phyloP scores from a whole-genome alignment of 1,140 invertebrate species.

The Orussus abietinus region DNA sequence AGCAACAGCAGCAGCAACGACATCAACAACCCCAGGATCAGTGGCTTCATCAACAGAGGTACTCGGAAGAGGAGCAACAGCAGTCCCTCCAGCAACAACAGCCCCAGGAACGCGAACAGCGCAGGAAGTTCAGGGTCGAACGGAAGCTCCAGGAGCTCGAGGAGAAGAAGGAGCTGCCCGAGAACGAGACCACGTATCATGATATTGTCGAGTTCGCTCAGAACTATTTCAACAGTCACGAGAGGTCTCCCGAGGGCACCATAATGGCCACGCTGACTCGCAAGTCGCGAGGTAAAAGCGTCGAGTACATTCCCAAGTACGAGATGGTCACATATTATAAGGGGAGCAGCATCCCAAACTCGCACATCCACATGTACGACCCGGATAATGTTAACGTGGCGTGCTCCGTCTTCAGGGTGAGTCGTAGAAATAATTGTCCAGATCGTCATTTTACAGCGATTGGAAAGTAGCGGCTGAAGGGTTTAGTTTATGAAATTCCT shows the following conservation, averaged over 20 bases:
- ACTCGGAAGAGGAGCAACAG: conserved; percentile 18
- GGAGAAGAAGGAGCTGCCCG: conserved; percentile 56
- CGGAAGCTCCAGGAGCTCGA: conserved; percentile 78
- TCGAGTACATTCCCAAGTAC: conserved; percentile 80
- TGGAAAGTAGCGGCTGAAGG: too few relatives aligned
- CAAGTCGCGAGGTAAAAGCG: conserved; percentile 67
- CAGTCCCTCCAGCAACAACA: conserved; percentile 31
- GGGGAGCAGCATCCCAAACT: conserved; percentile 83
- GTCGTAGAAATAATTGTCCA: too few relatives aligned
- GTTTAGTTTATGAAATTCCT: too few relatives aligned
- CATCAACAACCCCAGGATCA: too few relatives aligned
- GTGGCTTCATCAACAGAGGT: neutral
- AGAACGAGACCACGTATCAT: conserved; percentile 59
- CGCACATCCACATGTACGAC: conserved; percentile 93
- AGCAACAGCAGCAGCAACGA: neutral
- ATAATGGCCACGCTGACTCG: conserved; percentile 87
- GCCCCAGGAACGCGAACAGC: conserved; percentile 63
- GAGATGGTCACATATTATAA: conserved; percentile 92
- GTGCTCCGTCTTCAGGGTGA: conserved; percentile 85
- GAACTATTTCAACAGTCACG: conserved; percentile 88
- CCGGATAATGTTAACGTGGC: conserved; percentile 89
- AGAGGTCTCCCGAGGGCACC: conserved; percentile 77
- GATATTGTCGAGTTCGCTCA: conserved; percentile 93
- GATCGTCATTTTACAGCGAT: too few relatives aligned
- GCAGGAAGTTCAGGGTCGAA: conserved; percentile 78